phyloP scores from a whole-genome alignment of 2,888 invertebrate species.

The Tortricodes alternella region DNA sequence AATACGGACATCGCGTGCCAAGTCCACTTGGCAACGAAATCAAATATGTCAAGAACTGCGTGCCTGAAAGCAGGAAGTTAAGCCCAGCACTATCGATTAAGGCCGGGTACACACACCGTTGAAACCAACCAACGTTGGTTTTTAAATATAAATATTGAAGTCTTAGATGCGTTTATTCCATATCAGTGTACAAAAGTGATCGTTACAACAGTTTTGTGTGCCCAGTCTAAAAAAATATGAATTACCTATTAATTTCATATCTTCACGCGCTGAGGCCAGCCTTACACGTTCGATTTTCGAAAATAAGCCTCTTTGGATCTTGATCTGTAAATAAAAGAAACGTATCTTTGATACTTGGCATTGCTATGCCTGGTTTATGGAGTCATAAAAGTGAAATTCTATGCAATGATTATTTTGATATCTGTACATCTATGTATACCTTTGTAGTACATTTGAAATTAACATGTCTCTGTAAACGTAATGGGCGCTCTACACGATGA shows the following conservation, averaged over 20 bases:
- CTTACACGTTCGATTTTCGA: conserved; percentile 21
- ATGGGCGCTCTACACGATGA: too few relatives aligned
- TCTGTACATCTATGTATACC: too few relatives aligned
- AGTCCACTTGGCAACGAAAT: neutral
- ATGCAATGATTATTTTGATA: conserved; percentile 9
- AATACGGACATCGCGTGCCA: conserved; percentile 10
- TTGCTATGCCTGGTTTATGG: conserved; percentile 20
- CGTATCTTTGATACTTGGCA: conserved; percentile 28
- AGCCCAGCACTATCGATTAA: conserved; percentile 5
- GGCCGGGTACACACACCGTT: neutral
- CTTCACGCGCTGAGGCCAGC: conserved; percentile 28
- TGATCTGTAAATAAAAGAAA: conserved; percentile 29
- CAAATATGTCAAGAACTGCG: conserved; percentile 14
- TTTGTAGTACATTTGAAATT: too few relatives aligned
- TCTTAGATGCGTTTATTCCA: too few relatives aligned
- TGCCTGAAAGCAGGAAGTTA: conserved; percentile 9
- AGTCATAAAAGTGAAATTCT: neutral
- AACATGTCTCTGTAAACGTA: too few relatives aligned
- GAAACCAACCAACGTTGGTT: neutral
- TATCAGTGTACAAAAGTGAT: too few relatives aligned
- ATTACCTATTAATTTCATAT: conserved; percentile 32
- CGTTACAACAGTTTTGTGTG: neutral
- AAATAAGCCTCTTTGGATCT: conserved; percentile 16
- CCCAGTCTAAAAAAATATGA: neutral
- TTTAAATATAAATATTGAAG: neutral